Evolutionary conservation across 2,888 invertebrate genomes (phyloP).

Genomic region (Pegoplata infirma): DNA sequence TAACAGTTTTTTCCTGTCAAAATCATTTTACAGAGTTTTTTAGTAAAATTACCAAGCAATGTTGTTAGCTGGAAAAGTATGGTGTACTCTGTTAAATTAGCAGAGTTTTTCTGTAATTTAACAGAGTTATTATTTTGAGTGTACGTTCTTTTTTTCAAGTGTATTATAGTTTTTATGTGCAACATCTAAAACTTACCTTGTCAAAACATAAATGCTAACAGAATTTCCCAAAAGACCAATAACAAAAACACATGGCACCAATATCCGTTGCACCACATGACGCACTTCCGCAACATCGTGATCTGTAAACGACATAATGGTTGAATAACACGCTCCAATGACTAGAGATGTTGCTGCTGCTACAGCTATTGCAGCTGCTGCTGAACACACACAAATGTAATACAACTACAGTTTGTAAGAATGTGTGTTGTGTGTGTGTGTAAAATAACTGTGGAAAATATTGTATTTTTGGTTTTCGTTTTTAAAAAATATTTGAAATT

Average conservation of each 20-base stretch:
- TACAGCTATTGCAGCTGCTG: slow-evolving; percentile 53
- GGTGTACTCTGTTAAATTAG: no score
- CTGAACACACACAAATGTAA: background rate
- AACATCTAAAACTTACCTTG: slow-evolving; percentile 79
- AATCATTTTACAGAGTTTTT: no score
- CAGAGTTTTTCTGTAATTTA: no score
- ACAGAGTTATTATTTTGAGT: no score
- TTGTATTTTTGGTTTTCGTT: background rate
- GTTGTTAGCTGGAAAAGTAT: no score
- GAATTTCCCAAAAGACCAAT: slow-evolving; percentile 85
- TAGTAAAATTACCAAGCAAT: no score
- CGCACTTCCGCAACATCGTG: slow-evolving; percentile 76
- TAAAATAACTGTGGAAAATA: background rate
- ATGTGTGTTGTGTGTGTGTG: background rate
- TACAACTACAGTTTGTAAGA: background rate
- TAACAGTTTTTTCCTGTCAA: no score
- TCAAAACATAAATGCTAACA: slow-evolving; percentile 80
- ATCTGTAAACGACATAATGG: slow-evolving; percentile 68
- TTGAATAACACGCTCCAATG: slow-evolving; percentile 65
- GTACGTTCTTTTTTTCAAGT: no score
- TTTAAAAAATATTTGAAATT: background rate
- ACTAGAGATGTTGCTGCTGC: slow-evolving; percentile 6
- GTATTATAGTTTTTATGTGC: no score
- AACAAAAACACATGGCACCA: slow-evolving; percentile 82
- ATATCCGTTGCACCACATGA: slow-evolving; percentile 80